Percentiles rank a stretch among this genome's conserved stretches.
These are phyloP conservation scores for Dendrocopos noguchii DNA, from an alignment of 2,113 vertebrate genomes.

Conservation along the genomic window DNA sequence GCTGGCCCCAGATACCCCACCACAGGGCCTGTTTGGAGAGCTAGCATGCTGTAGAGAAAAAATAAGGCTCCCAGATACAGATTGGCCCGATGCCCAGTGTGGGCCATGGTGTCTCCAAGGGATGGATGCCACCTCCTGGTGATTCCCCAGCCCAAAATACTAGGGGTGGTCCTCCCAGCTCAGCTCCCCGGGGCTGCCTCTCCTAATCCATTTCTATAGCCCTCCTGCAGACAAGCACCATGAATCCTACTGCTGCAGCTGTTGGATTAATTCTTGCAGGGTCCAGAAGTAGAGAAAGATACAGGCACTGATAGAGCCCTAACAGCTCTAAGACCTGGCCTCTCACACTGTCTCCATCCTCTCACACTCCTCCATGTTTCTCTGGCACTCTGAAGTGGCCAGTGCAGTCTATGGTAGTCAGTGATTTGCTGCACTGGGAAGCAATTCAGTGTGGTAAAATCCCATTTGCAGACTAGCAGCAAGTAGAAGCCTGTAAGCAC, in stretches of 20 bases:
- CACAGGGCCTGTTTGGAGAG: neutral
- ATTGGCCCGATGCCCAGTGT: neutral
- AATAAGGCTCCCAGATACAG: neutral
- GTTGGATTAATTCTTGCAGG: neutral
- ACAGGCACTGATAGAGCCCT: neutral
- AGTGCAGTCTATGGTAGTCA: constrained; percentile 68
- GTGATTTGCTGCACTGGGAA: constrained; percentile 75
- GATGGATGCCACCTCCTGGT: neutral
- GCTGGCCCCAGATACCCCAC: neutral
- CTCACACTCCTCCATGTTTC: constrained; percentile 69
- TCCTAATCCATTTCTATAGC: neutral
- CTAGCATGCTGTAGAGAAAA: neutral
- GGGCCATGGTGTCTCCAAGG: fast-evolving
- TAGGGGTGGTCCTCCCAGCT: neutral
- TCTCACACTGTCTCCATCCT: neutral
- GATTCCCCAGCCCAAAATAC: neutral
- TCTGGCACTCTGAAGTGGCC: constrained; percentile 80
- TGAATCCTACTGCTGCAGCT: neutral
- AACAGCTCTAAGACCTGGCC: neutral
- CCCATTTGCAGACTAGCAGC: constrained; percentile 84
- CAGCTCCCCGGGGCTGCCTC: neutral
- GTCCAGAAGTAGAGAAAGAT: neutral
- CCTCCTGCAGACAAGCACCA: neutral
- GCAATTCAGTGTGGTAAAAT: constrained; percentile 83
- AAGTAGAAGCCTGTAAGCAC: constrained; percentile 77